phyloP scores from a whole-genome alignment of 1,140 invertebrate genomes.

The Sarcophaga bullata region DNA sequence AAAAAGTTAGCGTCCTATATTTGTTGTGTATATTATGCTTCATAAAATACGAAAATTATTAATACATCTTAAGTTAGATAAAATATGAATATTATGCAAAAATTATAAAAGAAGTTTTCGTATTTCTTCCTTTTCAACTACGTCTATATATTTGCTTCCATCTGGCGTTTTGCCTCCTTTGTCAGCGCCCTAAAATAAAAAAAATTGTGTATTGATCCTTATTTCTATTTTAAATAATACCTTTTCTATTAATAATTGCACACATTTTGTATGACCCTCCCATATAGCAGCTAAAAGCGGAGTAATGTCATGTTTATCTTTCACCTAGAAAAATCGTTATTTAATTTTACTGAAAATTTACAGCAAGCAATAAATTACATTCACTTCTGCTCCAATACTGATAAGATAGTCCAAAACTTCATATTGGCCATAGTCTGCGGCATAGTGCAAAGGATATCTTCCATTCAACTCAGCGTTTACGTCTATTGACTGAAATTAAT shows the following conservation, averaged over 20 bases:
- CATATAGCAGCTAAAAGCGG: conserved; percentile 92
- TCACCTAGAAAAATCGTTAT: conserved; percentile 47
- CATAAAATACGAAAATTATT: too few species aligned
- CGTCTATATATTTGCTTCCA: conserved; percentile 85
- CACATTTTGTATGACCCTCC: conserved; percentile 94
- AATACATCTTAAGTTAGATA: too few species aligned
- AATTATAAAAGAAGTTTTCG: conserved; percentile 72
- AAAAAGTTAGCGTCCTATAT: too few species aligned
- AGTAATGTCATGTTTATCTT: conserved; percentile 94
- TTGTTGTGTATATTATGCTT: too few species aligned
- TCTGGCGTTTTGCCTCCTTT: conserved; percentile 87
- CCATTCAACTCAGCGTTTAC: conserved; percentile 85
- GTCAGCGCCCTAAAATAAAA: conserved; percentile 73
- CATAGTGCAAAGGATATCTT: conserved; percentile 86
- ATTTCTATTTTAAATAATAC: conserved; percentile 41
- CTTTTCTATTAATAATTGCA: conserved; percentile 86
- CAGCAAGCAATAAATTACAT: conserved; percentile 74
- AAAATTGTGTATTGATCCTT: too few species aligned
- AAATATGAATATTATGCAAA: neutral
- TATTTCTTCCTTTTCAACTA: conserved; percentile 93
- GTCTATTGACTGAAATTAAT: neutral
- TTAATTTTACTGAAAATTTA: neutral
- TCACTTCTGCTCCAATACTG: conserved; percentile 88
- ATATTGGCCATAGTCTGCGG: conserved; percentile 93
- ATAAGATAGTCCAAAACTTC: conserved; percentile 91